Conservation (phyloP, 2,113 vertebrate species). For the Grallaria varia region DNA sequence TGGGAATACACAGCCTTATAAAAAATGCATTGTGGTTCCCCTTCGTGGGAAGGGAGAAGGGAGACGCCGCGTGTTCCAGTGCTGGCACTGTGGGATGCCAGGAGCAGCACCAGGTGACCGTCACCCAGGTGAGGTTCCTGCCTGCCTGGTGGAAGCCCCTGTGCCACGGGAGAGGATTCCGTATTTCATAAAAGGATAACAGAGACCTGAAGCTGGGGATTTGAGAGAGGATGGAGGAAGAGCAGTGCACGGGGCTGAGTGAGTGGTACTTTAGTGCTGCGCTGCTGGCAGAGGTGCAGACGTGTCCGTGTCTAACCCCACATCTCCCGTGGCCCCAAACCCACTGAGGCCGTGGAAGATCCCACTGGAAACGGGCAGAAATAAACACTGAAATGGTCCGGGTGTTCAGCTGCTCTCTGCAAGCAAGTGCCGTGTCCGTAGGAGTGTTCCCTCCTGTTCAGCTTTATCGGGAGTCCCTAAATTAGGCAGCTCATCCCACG, state of each 20-base stretch:
- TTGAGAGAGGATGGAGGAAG: background rate
- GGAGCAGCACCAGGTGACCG: background rate
- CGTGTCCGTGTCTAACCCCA: background rate
- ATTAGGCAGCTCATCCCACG: conserved; percentile 1
- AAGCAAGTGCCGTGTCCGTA: background rate
- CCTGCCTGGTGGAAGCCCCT: too few relatives aligned
- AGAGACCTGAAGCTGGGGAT: background rate
- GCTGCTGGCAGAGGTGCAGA: background rate
- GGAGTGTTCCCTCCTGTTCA: conserved; percentile 16
- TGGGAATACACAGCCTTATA: background rate
- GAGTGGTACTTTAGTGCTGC: background rate
- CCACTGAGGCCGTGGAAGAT: background rate
- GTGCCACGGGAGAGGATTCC: background rate
- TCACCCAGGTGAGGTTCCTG: background rate
- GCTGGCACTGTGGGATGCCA: background rate
- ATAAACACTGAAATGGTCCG: background rate
- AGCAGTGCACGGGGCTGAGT: background rate
- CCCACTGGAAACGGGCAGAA: background rate
- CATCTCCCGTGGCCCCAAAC: background rate
- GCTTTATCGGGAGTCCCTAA: background rate
- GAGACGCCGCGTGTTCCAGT: background rate
- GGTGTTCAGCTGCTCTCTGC: background rate
- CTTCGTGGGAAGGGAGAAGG: background rate
- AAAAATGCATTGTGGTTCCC: background rate
- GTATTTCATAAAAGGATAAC: background rate